These are phyloP conservation scores for Strix aluco DNA, from an alignment of 2,113 vertebrate genomes.

Conservation along the genomic window DNA sequence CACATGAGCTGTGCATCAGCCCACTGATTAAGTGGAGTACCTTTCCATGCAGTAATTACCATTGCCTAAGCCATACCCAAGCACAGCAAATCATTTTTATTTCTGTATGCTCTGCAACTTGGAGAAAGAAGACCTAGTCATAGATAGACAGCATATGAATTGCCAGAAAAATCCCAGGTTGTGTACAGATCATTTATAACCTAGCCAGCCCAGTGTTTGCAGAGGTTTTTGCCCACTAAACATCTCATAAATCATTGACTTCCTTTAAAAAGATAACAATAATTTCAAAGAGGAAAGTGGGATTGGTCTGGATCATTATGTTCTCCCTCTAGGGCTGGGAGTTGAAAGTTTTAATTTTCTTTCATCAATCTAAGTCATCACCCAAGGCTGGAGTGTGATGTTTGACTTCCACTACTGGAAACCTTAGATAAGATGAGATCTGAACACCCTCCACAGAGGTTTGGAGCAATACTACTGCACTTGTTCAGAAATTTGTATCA, in stretches of 20 bases:
- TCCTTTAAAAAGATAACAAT: constrained; percentile 55
- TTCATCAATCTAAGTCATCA: constrained; percentile 52
- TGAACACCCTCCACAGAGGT: not conserved
- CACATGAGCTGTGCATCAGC: not conserved
- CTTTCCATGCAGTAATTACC: constrained; percentile 39
- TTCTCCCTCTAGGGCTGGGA: constrained; percentile 35
- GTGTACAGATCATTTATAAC: constrained; percentile 28
- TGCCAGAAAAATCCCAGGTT: constrained; percentile 13
- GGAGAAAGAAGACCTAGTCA: not conserved
- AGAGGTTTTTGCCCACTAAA: constrained; percentile 40
- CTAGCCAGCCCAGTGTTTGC: constrained; percentile 1
- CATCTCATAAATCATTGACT: constrained; percentile 59
- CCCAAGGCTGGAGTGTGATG: not conserved
- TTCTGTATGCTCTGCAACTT: not conserved
- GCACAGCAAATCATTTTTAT: constrained; percentile 12
- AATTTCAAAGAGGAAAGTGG: constrained; percentile 49
- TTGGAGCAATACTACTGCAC: not conserved
- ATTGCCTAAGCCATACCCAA: not conserved
- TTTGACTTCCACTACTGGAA: constrained; percentile 15
- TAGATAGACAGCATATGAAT: not conserved
- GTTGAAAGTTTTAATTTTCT: constrained; percentile 58
- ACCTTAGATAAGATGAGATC: not conserved
- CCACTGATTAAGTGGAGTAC: not conserved
- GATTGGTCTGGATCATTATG: constrained; percentile 54
- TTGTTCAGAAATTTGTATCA: not conserved